Evolutionary conservation across 2,113 vertebrate species (phyloP), one percentile per base, ranked within the genome.

Genomic region (Muscicapa adusta): DNA sequence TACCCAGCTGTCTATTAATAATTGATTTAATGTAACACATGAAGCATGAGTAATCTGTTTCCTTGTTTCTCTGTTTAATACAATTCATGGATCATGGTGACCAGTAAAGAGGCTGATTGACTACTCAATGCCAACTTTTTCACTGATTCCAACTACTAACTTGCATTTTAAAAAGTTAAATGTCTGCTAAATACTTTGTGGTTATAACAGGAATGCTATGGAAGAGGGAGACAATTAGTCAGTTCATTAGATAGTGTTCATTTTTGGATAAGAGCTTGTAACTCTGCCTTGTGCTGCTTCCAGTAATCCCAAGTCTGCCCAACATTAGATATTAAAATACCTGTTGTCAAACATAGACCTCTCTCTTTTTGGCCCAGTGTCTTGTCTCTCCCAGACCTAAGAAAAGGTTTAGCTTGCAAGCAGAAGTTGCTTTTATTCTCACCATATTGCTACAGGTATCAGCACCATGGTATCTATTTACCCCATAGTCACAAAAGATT

Each of bases 1-100:
- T 76, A 57, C 16, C 42, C 78, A 89, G 29, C 40, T 94, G 87
- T 38, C 62, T 89, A 91, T 93, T 91, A 94, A 91, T 91, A 87
- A 96, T 87, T 91, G 89, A 95, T 94, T 76, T 94, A 70, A 93
- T 38, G 51, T 70, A 91, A 73, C 56, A 73, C 62, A 85, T 47
- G 17, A 89, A 91, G 73, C 73, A 71, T 79, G 80, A 58, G 54
- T 79, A 85, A 91, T 89, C 54, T 68, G 14, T 85, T 91, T 85
- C 66, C 87, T 76, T 95, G 78, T 58, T 94, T 79, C 74, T 89
- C 74, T 2, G 0, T 79, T 94, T 89, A 87, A 57, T 61, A 50
- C 23, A 81, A 88, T 25, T 74, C 54, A 56, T 66, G 74, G 91
- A 94, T 82, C 81, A 79, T 4, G 14, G 47, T 65, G 51, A 71